Base-by-base conservation (phyloP, 1,140 invertebrate species). In the Diachasmimorpha longicaudata region DNA sequence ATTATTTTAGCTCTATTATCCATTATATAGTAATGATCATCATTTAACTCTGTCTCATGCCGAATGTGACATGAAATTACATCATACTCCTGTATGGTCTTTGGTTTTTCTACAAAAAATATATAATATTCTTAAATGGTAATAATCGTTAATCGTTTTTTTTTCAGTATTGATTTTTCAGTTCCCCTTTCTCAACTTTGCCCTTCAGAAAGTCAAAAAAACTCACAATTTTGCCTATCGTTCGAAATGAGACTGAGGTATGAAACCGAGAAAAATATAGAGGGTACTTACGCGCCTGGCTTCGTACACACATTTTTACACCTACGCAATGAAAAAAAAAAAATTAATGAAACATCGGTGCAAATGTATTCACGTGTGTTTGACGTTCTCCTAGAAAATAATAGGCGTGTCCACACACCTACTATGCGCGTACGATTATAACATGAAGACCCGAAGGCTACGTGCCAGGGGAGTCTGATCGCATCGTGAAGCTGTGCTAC, bases 31-130 rank as follows among this genome's bases (percentile, higher is more conserved):
- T 63, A 63, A 63, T 63, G 19, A 66, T 48, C 46, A 39, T 48
- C 36, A 10, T 63, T 48, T n/a, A 63, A 67, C 39, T 75, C 48
- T 69, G 42, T 44, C 39, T 36, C 66, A 63, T 42, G 46, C 21
- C 42, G 55, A 76, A 72, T 37, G 74, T 42, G 70, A 69, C 46
- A 78, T 71, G 67, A n/a, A 58, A 46, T 23, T 46, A 42, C 46
- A 39, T 70, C 55, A 37, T 58, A 75, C 58, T 75, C 71, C 23
- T 77, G 73, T 76, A 52, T 82, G 83, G 83, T 84, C 83, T 84
- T 84, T 84, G 83, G 83, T 84, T 82, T 84, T 81, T 84, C 83
- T 82, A 84, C 82, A 84, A 84, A 83, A 83, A 82, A 83, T 84
- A 83, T 84, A 83, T 84, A 83, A 81, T 83, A 83, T 83, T 77